Evolutionary conservation across 1,140 invertebrate species (phyloP).

Genomic region (Listronotus oregonensis): DNA sequence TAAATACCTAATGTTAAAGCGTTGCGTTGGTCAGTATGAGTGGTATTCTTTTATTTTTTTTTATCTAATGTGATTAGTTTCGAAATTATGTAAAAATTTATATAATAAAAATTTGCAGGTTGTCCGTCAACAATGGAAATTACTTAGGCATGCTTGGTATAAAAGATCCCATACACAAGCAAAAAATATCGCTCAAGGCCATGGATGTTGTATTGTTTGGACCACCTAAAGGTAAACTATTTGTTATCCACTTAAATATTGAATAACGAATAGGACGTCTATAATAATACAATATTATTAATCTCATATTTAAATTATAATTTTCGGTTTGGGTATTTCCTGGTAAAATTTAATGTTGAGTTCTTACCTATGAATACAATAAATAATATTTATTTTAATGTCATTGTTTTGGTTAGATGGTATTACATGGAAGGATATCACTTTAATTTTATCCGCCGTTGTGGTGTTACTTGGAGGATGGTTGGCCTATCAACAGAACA

Average conservation of each 20-base stretch:
- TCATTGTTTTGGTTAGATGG: slow-evolving; percentile 62
- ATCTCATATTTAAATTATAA: too few species aligned
- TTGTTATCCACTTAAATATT: slow-evolving; percentile 4
- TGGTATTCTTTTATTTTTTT: neutral
- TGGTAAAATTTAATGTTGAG: too few species aligned
- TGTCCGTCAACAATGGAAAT: slow-evolving; percentile 90
- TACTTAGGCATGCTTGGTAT: slow-evolving; percentile 90
- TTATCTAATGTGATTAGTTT: slow-evolving; percentile 1
- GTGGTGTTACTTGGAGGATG: slow-evolving; percentile 86
- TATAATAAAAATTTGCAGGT: slow-evolving; percentile 61
- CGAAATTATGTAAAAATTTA: slow-evolving; percentile 10
- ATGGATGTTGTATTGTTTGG: slow-evolving; percentile 98
- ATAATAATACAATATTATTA: slow-evolving; percentile 15
- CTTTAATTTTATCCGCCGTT: slow-evolving; percentile 80
- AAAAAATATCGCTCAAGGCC: slow-evolving; percentile 94
- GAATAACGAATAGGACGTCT: slow-evolving; percentile 2
- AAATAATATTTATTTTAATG: slow-evolving; percentile 1
- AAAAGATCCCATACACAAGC: slow-evolving; percentile 95
- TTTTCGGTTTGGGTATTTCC: too few species aligned
- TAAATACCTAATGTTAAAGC: too few species aligned
- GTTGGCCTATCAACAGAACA: slow-evolving; percentile 88
- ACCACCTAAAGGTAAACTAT: slow-evolving; percentile 84
- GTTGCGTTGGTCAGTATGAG: too few species aligned
- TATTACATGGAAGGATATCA: slow-evolving; percentile 83
- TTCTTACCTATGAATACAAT: too few species aligned